Conservation (phyloP, 2,113 vertebrate genomes). For the Hemicordylus capensis region DNA sequence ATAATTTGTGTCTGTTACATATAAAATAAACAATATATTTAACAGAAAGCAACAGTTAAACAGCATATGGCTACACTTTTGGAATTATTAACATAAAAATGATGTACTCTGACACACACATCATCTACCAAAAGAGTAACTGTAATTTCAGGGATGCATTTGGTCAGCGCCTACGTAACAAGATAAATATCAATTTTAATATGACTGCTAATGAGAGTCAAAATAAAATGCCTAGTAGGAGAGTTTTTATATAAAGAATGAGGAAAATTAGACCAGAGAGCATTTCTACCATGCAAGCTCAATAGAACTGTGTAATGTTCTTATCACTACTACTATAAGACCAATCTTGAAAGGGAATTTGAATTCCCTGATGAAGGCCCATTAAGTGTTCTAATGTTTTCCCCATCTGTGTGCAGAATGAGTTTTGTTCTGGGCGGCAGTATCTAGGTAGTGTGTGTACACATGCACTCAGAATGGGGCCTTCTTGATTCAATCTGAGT, state of each 20-base stretch:
- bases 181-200: neutral
- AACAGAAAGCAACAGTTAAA: neutral
- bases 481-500: too few species aligned
- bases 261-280: neutral
- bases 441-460: too few species aligned
- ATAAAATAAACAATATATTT: neutral
- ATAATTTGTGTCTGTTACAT: neutral
- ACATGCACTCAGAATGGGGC: too few species aligned
- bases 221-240: neutral
- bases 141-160: neutral
- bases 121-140: neutral
- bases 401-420: too few species aligned
- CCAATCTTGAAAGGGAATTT: neutral
- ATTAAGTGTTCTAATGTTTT: too few species aligned
- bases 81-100: neutral
- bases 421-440: too few species aligned
- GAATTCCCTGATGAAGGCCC: slow-evolving; percentile 3
- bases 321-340: neutral
- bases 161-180: neutral
- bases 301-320: neutral
- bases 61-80: neutral
- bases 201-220: neutral
- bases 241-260: neutral
- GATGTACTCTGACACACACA: neutral
- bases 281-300: neutral